These are phyloP conservation scores for Seriola dumerili DNA, from an alignment of 2,113 vertebrate species.

Conservation along the genomic window DNA sequence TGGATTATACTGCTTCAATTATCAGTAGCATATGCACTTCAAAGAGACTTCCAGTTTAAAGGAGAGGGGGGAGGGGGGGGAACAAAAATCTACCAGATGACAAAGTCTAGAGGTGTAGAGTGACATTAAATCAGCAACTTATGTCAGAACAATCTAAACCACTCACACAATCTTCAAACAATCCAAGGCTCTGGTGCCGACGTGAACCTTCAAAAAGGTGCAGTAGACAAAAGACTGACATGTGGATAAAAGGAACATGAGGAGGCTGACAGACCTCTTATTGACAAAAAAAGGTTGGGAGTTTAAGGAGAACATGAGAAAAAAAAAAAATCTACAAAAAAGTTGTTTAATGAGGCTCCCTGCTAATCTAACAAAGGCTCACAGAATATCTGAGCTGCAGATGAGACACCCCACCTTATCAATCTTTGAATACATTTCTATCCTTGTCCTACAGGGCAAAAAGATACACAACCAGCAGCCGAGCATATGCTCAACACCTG, in stretches of 20 bases:
- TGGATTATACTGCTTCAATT: constrained; percentile 77
- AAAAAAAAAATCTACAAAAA: constrained; percentile 48
- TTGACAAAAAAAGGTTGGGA: constrained; percentile 57
- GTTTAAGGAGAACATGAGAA: constrained; percentile 68
- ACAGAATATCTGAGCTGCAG: constrained; percentile 41
- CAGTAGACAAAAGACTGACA: constrained; percentile 80
- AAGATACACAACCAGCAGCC: constrained; percentile 56
- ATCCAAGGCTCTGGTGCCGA: constrained; percentile 61
- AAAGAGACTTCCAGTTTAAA: constrained; percentile 75
- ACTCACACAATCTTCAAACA: constrained; percentile 80
- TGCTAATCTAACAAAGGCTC: constrained; percentile 64
- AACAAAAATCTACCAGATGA: constrained; percentile 75
- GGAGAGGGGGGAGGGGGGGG: constrained; percentile 15
- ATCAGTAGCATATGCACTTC: constrained; percentile 78
- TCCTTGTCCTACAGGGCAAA: constrained; percentile 32
- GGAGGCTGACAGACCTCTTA: constrained; percentile 74
- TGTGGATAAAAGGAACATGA: constrained; percentile 77
- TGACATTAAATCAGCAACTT: constrained; percentile 83
- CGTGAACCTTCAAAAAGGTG: constrained; percentile 76
- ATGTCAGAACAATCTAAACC: constrained; percentile 78
- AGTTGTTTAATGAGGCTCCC: constrained; percentile 73
- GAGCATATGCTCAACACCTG: constrained; percentile 58
- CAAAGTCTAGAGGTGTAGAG: constrained; percentile 80
- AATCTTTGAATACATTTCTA: constrained; percentile 42
- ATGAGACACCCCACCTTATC: constrained; percentile 45